Evolutionary conservation across 2,797 vertebrate species (phyloP), one percentile per base, ranked within the genome.

Genomic region (Gallinago solitaria): DNA sequence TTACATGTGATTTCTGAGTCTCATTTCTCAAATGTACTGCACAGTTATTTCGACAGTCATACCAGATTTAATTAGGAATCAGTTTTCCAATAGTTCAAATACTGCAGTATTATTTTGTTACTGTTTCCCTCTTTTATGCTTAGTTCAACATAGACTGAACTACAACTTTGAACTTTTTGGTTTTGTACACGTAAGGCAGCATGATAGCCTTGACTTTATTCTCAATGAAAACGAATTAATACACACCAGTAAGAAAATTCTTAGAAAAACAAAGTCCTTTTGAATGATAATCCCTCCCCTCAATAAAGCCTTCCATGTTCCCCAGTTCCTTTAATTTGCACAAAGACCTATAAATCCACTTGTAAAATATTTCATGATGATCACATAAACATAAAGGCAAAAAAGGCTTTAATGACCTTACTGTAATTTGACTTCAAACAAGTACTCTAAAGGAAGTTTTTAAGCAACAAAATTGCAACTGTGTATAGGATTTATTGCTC

Each of bases 51-150:
- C 87, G 87, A 92, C 81, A 93, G 78, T 63, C 94, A 68, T 53
- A 41, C 32, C 61, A 83, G 32, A 76, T 89, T 95, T 95, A 93
- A 95, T 94, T 89, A 92, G 83, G 53, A 95, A 71, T 88, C 53
- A 69, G 18, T 79, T 94, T 92, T 67, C 59, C 79, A 79, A 43
- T 28, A 59, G 47, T 83, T 91, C 88, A 73, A 70, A 54, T 85
- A 71, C 41, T 35, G 54, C 48, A 71, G 33, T 32, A 57, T 77
- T 92, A 54, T 87, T 93, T 85, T 82, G 37, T 57, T 86, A 69
- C 33, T 53, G 39, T 69, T 89, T 80, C 35, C n/a, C 39, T 84
- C 25, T 92, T 53, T 74, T 71, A 60, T 71, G 30, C 15, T 87
- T 65, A 80, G 51, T 59, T 93, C 41, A 37, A 56, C 59, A 64